These are phyloP conservation scores for Naso thynnoides DNA, from an alignment of 2,797 vertebrate genomes.

Conservation along the genomic window DNA sequence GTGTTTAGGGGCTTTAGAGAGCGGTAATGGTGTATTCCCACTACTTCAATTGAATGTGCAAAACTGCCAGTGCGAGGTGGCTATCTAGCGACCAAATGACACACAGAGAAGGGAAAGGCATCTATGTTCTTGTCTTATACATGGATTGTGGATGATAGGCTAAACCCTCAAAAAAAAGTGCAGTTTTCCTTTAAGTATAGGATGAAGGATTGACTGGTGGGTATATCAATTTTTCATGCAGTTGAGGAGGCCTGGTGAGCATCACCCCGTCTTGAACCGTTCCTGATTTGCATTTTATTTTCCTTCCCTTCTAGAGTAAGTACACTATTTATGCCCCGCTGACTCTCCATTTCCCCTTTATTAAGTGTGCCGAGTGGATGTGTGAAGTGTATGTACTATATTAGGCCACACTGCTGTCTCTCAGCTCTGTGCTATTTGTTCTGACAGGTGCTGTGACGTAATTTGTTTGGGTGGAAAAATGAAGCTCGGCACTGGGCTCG, in stretches of 20 bases:
- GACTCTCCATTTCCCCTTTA: conserved; percentile 21
- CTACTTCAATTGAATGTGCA: no score
- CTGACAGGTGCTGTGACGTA: conserved; percentile 70
- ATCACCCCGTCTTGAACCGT: background rate
- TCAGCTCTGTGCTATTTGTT: conserved; percentile 40
- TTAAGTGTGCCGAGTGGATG: conserved; percentile 4
- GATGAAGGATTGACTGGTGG: background rate
- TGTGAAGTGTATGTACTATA: conserved; percentile 31
- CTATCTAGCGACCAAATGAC: no score
- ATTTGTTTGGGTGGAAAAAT: conserved; percentile 75
- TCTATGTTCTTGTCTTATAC: no score
- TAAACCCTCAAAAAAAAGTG: no score
- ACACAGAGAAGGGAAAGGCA: no score
- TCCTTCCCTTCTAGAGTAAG: background rate
- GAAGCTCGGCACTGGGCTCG: conserved; percentile 36
- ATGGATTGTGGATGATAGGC: no score
- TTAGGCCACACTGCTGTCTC: conserved; percentile 32
- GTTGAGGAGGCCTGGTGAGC: background rate
- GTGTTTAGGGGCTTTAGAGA: no score
- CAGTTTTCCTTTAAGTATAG: no score
- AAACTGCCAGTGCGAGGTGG: no score
- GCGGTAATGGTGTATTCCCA: no score
- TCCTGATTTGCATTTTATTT: background rate
- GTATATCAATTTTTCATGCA: background rate
- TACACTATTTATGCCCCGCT: background rate